phyloP scores from a whole-genome alignment of 1,140 invertebrate species.

The Coelopa frigida region DNA sequence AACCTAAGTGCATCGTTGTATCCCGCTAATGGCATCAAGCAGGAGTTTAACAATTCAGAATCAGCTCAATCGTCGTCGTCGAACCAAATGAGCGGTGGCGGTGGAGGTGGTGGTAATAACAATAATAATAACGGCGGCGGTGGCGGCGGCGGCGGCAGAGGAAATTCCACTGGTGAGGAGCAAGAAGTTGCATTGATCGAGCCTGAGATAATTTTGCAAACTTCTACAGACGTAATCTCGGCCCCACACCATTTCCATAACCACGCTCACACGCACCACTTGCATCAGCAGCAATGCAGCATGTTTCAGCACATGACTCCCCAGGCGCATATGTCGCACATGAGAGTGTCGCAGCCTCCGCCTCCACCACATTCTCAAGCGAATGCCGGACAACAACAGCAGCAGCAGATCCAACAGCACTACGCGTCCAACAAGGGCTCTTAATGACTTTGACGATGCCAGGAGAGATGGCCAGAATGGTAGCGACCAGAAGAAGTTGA shows the following conservation, averaged over 20 bases:
- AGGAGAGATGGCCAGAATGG: no score
- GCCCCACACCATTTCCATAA: conserved; percentile 32
- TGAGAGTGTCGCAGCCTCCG: conserved; percentile 24
- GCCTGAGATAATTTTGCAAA: conserved; percentile 39
- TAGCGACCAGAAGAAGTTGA: no score
- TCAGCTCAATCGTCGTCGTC: conserved; percentile 22
- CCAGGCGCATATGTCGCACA: conserved; percentile 30
- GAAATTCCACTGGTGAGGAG: conserved; percentile 21
- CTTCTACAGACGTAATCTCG: conserved; percentile 32
- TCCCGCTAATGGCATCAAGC: conserved; percentile 37
- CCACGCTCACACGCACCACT: conserved; percentile 21
- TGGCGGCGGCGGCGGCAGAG: conserved; percentile 7
- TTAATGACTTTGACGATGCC: no score
- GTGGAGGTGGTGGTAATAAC: not conserved
- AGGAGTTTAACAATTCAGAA: conserved; percentile 29
- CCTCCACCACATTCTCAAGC: conserved; percentile 14
- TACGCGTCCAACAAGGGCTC: no score
- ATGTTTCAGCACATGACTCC: conserved; percentile 43
- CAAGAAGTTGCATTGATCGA: conserved; percentile 37
- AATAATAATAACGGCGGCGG: not conserved
- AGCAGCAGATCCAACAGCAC: conserved; percentile 21
- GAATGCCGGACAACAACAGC: conserved; percentile 28
- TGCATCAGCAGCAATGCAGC: conserved; percentile 38
- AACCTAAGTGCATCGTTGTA: conserved; percentile 36
- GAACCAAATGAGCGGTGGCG: not conserved